phyloP scores from a whole-genome alignment of 2,888 invertebrate species.

The Eupithecia exiguata region DNA sequence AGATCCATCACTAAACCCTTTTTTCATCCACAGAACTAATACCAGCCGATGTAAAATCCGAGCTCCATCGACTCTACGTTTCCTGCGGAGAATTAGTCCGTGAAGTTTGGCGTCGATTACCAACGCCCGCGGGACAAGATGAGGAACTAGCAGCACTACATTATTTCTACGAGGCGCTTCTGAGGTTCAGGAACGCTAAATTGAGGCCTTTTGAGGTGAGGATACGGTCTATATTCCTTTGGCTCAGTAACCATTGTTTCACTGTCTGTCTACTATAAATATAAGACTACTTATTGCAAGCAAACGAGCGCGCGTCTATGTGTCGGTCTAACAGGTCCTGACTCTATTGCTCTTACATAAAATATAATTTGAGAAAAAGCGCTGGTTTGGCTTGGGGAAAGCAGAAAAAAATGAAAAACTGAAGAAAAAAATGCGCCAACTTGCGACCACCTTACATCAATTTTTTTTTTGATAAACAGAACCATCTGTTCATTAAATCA shows the following conservation, averaged over 20 bases:
- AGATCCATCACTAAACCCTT: background rate
- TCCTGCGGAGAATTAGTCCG: slow-evolving; percentile 94
- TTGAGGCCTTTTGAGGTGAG: slow-evolving; percentile 53
- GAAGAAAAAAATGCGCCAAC: too few species aligned
- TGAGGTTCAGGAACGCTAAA: slow-evolving; percentile 1
- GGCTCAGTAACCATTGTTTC: background rate
- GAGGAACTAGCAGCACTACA: slow-evolving; percentile 92
- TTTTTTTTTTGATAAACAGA: too few species aligned
- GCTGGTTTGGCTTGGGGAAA: too few species aligned
- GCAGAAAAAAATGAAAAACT: too few species aligned
- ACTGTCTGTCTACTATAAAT: too few species aligned
- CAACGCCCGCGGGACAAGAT: slow-evolving; percentile 91
- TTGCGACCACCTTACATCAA: too few species aligned
- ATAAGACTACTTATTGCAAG: too few species aligned
- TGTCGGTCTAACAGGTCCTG: too few species aligned
- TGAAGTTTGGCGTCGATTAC: slow-evolving; percentile 97
- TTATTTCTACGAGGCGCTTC: slow-evolving; percentile 88
- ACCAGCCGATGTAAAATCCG: slow-evolving; percentile 91
- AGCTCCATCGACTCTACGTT: slow-evolving; percentile 92
- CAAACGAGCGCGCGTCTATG: too few species aligned
- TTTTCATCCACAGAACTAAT: slow-evolving; percentile 87
- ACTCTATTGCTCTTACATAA: too few species aligned
- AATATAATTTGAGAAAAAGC: too few species aligned
- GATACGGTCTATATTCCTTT: background rate
- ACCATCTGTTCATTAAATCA: too few species aligned